Base-by-base conservation (phyloP, 1,140 invertebrate species). In the Drosophila truncata region DNA sequence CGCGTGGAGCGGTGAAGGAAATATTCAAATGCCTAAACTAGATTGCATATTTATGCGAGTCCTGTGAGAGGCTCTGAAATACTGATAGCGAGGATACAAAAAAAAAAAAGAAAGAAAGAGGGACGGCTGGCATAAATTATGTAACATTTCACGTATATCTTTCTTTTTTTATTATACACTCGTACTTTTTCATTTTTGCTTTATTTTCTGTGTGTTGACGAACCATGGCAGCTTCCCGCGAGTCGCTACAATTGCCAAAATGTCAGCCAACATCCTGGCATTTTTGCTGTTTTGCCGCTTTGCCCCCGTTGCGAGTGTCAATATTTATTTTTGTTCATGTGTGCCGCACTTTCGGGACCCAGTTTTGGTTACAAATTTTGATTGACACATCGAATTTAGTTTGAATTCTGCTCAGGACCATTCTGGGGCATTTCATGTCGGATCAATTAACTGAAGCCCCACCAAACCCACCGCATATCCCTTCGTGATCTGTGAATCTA, bases 381-480 rank as follows among this genome's bases (percentile, higher is more conserved):
- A 88, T 88, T 88, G 85, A 90, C 86, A 85, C 74, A 76, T 82
- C 58, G 78, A 71, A 52, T 80, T 80, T 77, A 72, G 77, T 71
- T 65, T 62, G 52, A 49, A 69, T 72, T 72, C 44, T 6, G 31
- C 29, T 29, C 65, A 71, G 66, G 20, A 44, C 37, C 55, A 60
- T 16, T 7, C 27, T 10, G 13, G 25, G 35, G 42, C 42, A 35
- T 47, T 39, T 14, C 65, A n/a, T 49, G 70, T 72, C 66, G 29
- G 42, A 72, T 60, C 81, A 87, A 87, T 87, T 84, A 82, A 74
- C 69, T 42, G 18, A 25, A 60, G 33, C 35, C 35, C 41, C 18
- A n/a, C 23, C 23, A 4, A 23, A 20, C 23, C 8, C 20, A 35
- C 8, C 18, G 37, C 41, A 25, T 3, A 3, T 25, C 7, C 20